A percentile compares a stretch with the other conserved stretches of the same genome.
Evolutionary conservation across 2,113 vertebrate genomes (phyloP).

Genomic region (Phrynocephalus versicolor): DNA sequence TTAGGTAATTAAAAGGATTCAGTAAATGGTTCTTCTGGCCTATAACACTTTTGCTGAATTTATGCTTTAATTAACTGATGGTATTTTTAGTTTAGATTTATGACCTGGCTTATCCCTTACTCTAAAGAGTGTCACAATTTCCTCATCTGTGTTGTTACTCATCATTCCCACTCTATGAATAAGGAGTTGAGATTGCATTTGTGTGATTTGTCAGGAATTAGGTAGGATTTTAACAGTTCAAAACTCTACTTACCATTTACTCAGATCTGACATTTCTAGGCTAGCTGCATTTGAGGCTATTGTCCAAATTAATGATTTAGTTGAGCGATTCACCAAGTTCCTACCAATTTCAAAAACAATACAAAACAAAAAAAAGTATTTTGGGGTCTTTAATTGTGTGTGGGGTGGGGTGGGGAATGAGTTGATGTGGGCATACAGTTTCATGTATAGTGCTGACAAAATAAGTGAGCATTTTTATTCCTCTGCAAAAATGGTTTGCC

Average conservation of each 20-base stretch:
- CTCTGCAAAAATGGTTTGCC: not conserved
- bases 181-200: not conserved
- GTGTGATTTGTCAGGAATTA: not conserved
- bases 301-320: not conserved
- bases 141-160: no score
- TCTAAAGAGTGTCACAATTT: not conserved
- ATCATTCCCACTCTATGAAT: not conserved
- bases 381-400: not conserved
- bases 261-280: not conserved
- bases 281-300: not conserved
- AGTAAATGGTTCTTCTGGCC: not conserved
- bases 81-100: not conserved
- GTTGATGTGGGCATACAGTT: not conserved
- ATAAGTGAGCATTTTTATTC: not conserved
- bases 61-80: not conserved
- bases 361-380: not conserved
- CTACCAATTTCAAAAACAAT: no score
- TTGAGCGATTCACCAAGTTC: not conserved
- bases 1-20: slow-evolving; percentile 2
- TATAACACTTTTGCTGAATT: not conserved
- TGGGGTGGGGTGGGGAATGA: no score
- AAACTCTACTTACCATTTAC: not conserved
- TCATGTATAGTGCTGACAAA: not conserved
- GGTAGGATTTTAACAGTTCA: not conserved
- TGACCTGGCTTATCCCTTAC: not conserved